These are phyloP conservation scores for Eumerus sabulonum DNA, from an alignment of 2,888 invertebrate species.

Conservation along the genomic window DNA sequence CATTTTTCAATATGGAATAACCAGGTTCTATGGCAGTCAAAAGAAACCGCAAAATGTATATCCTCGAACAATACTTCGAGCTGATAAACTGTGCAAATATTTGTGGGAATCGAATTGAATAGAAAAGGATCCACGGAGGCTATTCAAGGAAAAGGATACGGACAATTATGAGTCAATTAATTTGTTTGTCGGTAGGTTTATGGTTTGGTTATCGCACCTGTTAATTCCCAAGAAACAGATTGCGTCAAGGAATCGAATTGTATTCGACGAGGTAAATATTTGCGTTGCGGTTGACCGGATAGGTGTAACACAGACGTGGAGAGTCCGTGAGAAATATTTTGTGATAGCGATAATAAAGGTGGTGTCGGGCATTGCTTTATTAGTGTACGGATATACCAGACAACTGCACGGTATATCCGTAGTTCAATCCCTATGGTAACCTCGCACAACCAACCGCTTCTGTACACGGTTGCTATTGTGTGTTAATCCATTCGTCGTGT, in stretches of 20 bases:
- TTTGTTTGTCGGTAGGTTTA: slow-evolving; percentile 64
- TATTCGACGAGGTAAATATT: slow-evolving; percentile 22
- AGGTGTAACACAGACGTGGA: background rate
- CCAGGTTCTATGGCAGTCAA: slow-evolving; percentile 18
- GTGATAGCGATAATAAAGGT: too few relatives aligned
- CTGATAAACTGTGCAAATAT: slow-evolving; percentile 62
- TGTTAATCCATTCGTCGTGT: too few relatives aligned
- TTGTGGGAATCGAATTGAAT: slow-evolving; percentile 23
- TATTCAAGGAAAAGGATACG: slow-evolving; percentile 51
- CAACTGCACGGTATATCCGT: too few relatives aligned
- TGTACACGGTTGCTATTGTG: too few relatives aligned
- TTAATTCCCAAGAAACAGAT: slow-evolving; percentile 28
- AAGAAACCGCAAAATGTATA: slow-evolving; percentile 31
- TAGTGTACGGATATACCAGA: too few relatives aligned
- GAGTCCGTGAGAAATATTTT: too few relatives aligned
- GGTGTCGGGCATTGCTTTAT: too few relatives aligned
- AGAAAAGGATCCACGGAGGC: slow-evolving; percentile 48
- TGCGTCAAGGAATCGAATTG: slow-evolving; percentile 21
- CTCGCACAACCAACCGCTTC: too few relatives aligned
- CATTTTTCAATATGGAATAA: slow-evolving; percentile 52
- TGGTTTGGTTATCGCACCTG: slow-evolving; percentile 67
- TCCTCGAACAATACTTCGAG: slow-evolving; percentile 16
- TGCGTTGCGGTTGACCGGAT: slow-evolving; percentile 8
- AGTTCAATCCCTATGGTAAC: too few relatives aligned
- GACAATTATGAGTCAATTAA: slow-evolving; percentile 59